Evolutionary conservation across 2,888 invertebrate species (phyloP).

Genomic region (Endomychus coccineus): DNA sequence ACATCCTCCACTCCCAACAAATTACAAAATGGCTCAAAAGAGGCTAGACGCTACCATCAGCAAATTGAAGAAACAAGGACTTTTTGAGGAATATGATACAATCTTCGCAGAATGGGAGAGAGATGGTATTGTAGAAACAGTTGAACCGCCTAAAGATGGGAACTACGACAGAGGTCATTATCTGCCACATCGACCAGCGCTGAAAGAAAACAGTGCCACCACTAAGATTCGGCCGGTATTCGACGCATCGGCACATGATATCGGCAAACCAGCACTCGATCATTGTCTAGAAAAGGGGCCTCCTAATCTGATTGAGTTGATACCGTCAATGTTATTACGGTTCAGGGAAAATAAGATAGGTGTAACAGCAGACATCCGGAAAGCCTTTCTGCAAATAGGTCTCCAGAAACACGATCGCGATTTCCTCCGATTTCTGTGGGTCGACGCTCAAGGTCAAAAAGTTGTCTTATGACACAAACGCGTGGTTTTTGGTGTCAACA

Average conservation of each 20-base stretch:
- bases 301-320: constrained; percentile 17
- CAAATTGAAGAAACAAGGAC: constrained; percentile 20
- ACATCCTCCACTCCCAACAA: constrained; percentile 28
- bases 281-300: constrained; percentile 22
- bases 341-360: constrained; percentile 22
- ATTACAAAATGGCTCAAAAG: constrained; percentile 24
- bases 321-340: constrained; percentile 16
- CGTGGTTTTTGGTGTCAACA: too few species aligned
- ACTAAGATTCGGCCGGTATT: constrained; percentile 26
- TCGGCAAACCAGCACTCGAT: constrained; percentile 25
- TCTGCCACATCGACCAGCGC: constrained; percentile 21
- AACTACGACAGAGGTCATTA: too few species aligned
- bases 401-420: constrained; percentile 24
- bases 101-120: constrained; percentile 29
- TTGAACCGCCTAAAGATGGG: too few species aligned
- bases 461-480: too few species aligned
- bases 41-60: constrained; percentile 24
- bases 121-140: constrained; percentile 16
- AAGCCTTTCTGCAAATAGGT: constrained; percentile 32
- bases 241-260: constrained; percentile 26
- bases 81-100: constrained; percentile 21
- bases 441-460: constrained; percentile 11
- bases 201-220: constrained; percentile 18
- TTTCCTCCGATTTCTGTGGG: constrained; percentile 28
- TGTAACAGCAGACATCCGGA: constrained; percentile 27